Evolutionary conservation across 2,113 vertebrate genomes (phyloP).

Genomic region (Tachysurus vachellii): DNA sequence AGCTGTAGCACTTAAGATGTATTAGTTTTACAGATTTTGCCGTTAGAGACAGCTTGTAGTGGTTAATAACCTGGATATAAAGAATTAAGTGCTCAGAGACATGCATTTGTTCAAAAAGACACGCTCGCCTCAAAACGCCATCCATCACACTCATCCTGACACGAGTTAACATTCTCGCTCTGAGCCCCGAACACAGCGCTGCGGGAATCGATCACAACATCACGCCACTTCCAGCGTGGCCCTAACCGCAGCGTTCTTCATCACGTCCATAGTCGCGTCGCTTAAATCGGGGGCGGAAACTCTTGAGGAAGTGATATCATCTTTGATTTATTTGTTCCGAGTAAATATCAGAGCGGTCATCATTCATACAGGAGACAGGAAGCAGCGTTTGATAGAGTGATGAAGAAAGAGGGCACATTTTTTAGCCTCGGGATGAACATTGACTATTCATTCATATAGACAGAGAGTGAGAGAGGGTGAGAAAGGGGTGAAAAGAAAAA

Average conservation of each 20-base stretch:
- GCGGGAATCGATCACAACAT: not conserved
- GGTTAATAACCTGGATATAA: constrained; percentile 36
- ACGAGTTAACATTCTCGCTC: not conserved
- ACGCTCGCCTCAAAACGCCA: not conserved
- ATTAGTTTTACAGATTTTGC: not conserved
- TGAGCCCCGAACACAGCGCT: not conserved
- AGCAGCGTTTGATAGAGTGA: constrained; percentile 3
- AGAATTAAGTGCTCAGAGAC: constrained; percentile 20
- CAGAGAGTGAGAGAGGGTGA: not conserved
- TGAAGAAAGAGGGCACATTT: constrained; percentile 23
- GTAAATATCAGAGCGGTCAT: constrained; percentile 30
- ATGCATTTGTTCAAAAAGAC: constrained; percentile 13
- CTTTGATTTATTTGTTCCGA: constrained; percentile 33
- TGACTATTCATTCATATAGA: constrained; percentile 23
- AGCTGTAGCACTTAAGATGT: no score
- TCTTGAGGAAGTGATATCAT: constrained; percentile 5
- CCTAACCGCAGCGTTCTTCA: not conserved
- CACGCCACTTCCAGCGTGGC: not conserved
- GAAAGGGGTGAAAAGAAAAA: not conserved
- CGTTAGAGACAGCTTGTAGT: not conserved
- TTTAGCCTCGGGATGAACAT: constrained; percentile 11
- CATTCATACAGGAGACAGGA: not conserved
- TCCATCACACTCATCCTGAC: constrained; percentile 13
- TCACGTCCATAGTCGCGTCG: not conserved
- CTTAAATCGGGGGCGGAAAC: constrained; percentile 10